Base-by-base conservation (phyloP, 2,888 invertebrate species). In the Leucophenga montana region DNA sequence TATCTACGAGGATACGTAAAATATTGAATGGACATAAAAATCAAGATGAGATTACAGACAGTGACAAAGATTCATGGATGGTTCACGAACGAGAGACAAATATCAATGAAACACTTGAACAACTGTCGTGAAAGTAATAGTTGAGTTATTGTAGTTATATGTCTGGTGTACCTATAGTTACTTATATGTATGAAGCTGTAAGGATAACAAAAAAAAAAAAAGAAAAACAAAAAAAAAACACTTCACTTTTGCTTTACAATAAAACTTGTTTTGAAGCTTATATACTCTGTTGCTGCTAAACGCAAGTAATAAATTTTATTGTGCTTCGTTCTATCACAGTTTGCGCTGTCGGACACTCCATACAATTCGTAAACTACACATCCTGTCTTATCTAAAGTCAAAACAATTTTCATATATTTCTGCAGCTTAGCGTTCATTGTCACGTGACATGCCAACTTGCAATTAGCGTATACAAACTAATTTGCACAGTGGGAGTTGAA, bases 401-500 rank as follows among this genome's bases (percentile, higher is more conserved):
- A 85, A 86, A 83, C 88, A 86, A 87, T 87, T 87, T 86, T 84
- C 85, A 85, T 84, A 84, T 82, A 79, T 83, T 77, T 80, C 57
- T 78, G 74, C 73, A 64, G 67, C 48, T 48, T 44, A 13, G 48
- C 31, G 64, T 84, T 87, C 85, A 88, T 85, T 84, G 83, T 77
- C 67, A 67, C 69, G 71, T 71, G 77, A 80, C 88, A 88, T 86
- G 87, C 86, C 73, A 87, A 82, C 76, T 71, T 73, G 85, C 88
- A 87, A 87, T 87, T 87, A 87, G 82, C 81, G 80, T 76, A 84
- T 79, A 87, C 85, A 85, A 87, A 85, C 85, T 85, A 86, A 85
- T 86, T 86, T 86, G 82, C 84, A 77, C 82, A 77, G 76, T 77
- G 85, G 85, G 86, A 83, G 83, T 22, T 46, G 75, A 22, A 11